Conservation (phyloP, 1,140 invertebrate species). For the Chlorops oryzae region DNA sequence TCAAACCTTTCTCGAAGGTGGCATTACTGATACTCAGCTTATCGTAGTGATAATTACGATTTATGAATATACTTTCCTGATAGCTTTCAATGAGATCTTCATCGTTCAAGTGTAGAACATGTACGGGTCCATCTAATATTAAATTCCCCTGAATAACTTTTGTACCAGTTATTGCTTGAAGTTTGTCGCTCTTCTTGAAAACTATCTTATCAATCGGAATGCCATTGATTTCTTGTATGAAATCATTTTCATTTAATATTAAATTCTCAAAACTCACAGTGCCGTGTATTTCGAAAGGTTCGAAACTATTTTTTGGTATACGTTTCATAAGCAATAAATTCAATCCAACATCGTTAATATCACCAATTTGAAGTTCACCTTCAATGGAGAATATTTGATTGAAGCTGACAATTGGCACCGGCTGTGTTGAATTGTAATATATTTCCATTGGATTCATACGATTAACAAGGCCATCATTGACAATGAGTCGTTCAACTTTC, state of each 20-base stretch:
- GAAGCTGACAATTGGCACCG: constrained; percentile 20
- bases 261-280: constrained; percentile 31
- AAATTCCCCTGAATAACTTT: constrained; percentile 28
- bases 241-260: constrained; percentile 16
- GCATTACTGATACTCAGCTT: constrained; percentile 29
- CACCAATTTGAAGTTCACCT: constrained; percentile 14
- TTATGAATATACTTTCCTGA: constrained; percentile 27
- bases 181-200: constrained; percentile 16
- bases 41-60: constrained; percentile 35
- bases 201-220: constrained; percentile 28
- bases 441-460: constrained; percentile 9
- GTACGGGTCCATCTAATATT: constrained; percentile 23
- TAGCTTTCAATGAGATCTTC: constrained; percentile 31
- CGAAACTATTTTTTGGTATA: constrained; percentile 20
- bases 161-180: constrained; percentile 24
- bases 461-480: constrained; percentile 27
- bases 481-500: constrained; percentile 4
- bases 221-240: constrained; percentile 29
- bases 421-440: neutral
- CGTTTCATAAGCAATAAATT: constrained; percentile 32
- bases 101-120: constrained; percentile 30
- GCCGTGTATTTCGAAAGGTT: constrained; percentile 29
- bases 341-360: constrained; percentile 30
- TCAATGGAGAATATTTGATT: constrained; percentile 14
- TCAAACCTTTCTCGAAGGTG: constrained; percentile 23